Evolutionary conservation across 2,113 vertebrate genomes (phyloP).

Genomic region (Typhlomys cinereus): DNA sequence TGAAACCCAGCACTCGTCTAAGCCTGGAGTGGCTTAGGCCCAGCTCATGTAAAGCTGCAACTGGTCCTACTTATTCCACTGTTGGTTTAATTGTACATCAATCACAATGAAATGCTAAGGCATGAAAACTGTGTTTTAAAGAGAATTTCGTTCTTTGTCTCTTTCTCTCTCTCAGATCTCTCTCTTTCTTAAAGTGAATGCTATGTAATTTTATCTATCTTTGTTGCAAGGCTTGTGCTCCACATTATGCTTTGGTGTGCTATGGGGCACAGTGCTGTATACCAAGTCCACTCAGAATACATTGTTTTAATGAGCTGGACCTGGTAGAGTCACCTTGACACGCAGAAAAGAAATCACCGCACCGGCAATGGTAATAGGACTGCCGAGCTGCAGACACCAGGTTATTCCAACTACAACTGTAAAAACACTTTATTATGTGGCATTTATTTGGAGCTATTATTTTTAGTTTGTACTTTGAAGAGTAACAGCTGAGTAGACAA

Average conservation of each 20-base stretch:
- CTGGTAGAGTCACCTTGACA: conserved; percentile 61
- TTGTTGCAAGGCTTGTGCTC: neutral
- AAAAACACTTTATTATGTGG: conserved; percentile 66
- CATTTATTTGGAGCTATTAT: conserved; percentile 72
- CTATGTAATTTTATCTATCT: conserved; percentile 21
- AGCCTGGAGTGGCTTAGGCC: neutral
- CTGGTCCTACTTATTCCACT: neutral
- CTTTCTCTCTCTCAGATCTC: conserved; percentile 37
- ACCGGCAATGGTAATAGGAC: conserved; percentile 36
- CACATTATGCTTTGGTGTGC: conserved; percentile 20
- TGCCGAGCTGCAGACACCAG: conserved; percentile 42
- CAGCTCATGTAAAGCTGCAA: neutral
- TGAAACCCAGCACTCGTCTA: neutral
- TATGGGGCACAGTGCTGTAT: conserved; percentile 43
- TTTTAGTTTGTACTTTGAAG: conserved; percentile 72
- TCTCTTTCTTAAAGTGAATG: conserved; percentile 32
- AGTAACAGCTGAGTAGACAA: conserved; percentile 75
- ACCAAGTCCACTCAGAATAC: conserved; percentile 45
- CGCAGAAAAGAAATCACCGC: conserved; percentile 27
- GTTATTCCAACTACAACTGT: conserved; percentile 35
- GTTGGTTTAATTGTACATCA: conserved; percentile 53
- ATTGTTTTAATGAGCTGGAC: conserved; percentile 73
- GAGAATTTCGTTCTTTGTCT: conserved; percentile 38
- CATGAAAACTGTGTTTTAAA: conserved; percentile 8
- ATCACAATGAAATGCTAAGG: conserved; percentile 38